Percentiles rank a stretch among this genome's conserved stretches.
Evolutionary conservation across 2,113 vertebrate genomes (phyloP).

Genomic region (Aegypius monachus): DNA sequence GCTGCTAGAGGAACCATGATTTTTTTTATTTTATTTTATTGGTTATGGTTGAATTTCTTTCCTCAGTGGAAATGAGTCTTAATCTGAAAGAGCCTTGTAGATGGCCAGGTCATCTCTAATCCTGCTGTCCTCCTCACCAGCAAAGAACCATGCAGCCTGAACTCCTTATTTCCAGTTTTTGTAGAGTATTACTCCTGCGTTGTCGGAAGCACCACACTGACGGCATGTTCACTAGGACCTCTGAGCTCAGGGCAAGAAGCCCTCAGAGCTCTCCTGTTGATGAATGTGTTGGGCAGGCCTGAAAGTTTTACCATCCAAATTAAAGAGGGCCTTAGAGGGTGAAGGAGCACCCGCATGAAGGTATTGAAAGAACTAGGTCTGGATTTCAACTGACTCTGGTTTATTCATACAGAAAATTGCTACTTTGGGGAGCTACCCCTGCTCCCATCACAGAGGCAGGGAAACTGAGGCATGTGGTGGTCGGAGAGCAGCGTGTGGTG

Average conservation of each 20-base stretch:
- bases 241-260: background rate
- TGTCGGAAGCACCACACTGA: fast-evolving
- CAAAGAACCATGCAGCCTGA: background rate
- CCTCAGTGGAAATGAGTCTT: background rate
- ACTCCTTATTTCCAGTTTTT: background rate
- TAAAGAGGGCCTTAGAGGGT: background rate
- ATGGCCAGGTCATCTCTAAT: background rate
- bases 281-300: background rate
- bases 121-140: background rate
- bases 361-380: background rate
- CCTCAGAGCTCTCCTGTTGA: background rate
- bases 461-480: background rate
- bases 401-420: background rate
- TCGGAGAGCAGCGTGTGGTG: fast-evolving
- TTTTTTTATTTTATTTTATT: background rate
- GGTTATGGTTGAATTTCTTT: slow-evolving; percentile 10
- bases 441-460: fast-evolving
- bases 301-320: background rate
- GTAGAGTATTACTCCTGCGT: background rate
- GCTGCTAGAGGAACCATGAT: background rate
- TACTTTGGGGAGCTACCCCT: background rate
- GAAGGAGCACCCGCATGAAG: background rate
- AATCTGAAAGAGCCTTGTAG: background rate
- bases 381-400: background rate
- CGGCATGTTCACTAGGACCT: fast-evolving